A percentile compares a stretch with the other conserved stretches of the same genome.
These are phyloP conservation scores for Meleagris gallopavo DNA, from an alignment of 2,113 vertebrate genomes.

Conservation along the genomic window DNA sequence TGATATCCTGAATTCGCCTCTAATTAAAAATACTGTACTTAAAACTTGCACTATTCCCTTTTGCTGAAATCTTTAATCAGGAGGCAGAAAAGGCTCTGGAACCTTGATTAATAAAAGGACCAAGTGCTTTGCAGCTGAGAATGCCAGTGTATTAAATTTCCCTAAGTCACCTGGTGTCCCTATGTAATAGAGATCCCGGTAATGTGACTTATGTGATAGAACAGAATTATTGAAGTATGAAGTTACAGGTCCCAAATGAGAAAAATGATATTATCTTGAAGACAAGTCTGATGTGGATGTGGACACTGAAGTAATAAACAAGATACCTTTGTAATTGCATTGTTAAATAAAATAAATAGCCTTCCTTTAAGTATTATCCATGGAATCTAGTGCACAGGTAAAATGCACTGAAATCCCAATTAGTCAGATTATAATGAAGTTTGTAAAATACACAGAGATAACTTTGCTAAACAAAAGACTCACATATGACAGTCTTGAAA, in stretches of 20 bases:
- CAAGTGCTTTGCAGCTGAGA: conserved; percentile 43
- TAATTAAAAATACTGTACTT: conserved; percentile 62
- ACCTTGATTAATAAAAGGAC: conserved; percentile 67
- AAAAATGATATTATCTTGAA: conserved; percentile 51
- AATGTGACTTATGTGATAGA: conserved; percentile 34
- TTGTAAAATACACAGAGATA: background rate
- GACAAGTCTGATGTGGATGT: background rate
- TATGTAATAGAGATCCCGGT: conserved; percentile 56
- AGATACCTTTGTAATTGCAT: conserved; percentile 38
- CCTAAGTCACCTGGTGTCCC: conserved; percentile 40
- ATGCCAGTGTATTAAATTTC: conserved; percentile 68
- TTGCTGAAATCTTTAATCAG: conserved; percentile 64
- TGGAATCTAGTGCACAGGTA: background rate
- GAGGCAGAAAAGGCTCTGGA: conserved; percentile 38
- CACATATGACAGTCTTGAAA: background rate
- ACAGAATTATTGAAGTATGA: conserved; percentile 48
- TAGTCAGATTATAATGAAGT: background rate
- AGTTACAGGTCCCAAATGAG: conserved; percentile 34
- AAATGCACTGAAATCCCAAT: background rate
- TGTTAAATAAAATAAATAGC: conserved; percentile 56
- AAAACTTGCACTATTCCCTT: conserved; percentile 43
- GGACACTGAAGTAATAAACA: conserved; percentile 30
- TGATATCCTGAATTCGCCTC: conserved; percentile 42
- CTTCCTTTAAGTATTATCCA: background rate
- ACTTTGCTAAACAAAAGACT: background rate